phyloP scores from a whole-genome alignment of 2,888 invertebrate genomes.

The Mellilla xanthometata region DNA sequence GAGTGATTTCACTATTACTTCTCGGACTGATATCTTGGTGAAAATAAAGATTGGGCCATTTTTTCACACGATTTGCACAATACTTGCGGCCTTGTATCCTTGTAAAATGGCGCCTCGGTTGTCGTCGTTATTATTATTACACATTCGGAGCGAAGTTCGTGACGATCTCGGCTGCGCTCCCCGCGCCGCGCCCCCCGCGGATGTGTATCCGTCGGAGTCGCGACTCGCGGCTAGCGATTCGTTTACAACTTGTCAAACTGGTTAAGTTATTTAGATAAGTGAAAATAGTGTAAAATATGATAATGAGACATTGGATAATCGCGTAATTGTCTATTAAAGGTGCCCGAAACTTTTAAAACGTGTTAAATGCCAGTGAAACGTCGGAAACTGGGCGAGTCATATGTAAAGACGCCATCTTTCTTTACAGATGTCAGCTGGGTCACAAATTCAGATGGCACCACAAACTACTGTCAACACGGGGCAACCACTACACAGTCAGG shows the following conservation, averaged over 20 bases:
- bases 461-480: slow-evolving; percentile 93
- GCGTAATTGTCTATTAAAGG: slow-evolving; percentile 57
- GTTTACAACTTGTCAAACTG: slow-evolving; percentile 81
- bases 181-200: slow-evolving; percentile 61
- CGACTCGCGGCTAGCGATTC: slow-evolving; percentile 63
- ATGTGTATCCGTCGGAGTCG: slow-evolving; percentile 82
- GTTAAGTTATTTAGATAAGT: slow-evolving; percentile 74
- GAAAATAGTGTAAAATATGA: slow-evolving; percentile 53
- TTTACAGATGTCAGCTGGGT: slow-evolving; percentile 97
- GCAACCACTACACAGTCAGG: slow-evolving; percentile 95
- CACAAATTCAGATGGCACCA: slow-evolving; percentile 98
- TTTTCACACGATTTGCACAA: slow-evolving; percentile 60
- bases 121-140: slow-evolving; percentile 75
- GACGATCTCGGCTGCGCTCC: slow-evolving; percentile 68
- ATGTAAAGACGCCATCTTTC: slow-evolving; percentile 83
- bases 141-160: slow-evolving; percentile 80
- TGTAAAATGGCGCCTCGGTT: slow-evolving; percentile 80
- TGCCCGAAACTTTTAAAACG: slow-evolving; percentile 38
- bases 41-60: slow-evolving; percentile 38
- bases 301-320: slow-evolving; percentile 47
- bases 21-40: slow-evolving; percentile 24
- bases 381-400: slow-evolving; percentile 72
- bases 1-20: slow-evolving; percentile 30
- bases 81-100: slow-evolving; percentile 77
- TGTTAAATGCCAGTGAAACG: slow-evolving; percentile 45